phyloP scores from a whole-genome alignment of 2,888 invertebrate species.

The Meliscaeva auricollis region DNA sequence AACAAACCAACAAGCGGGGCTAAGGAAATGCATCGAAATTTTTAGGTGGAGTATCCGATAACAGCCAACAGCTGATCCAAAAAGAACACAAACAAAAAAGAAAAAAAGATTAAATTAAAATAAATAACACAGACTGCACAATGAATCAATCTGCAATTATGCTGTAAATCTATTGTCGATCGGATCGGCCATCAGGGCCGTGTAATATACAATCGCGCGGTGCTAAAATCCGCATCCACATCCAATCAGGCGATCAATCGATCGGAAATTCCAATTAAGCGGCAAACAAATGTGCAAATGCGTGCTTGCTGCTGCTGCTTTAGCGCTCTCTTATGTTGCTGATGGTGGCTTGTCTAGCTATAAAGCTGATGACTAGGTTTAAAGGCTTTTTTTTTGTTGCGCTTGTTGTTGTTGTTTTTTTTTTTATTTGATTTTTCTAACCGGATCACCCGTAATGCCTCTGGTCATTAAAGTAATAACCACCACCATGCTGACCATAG shows the following conservation, averaged over 20 bases:
- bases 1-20: not conserved
- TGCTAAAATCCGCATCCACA: constrained; percentile 73
- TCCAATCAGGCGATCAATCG: constrained; percentile 74
- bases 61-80: constrained; percentile 13
- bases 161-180: constrained; percentile 74
- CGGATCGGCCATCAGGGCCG: constrained; percentile 35
- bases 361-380: constrained; percentile 66
- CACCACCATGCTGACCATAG: constrained; percentile 65
- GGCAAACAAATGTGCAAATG: constrained; percentile 75
- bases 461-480: constrained; percentile 75
- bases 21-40: constrained; percentile 50
- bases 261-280: constrained; percentile 76
- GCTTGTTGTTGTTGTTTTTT: constrained; percentile 2
- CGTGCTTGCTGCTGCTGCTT: constrained; percentile 44
- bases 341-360: constrained; percentile 35
- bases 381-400: not conserved
- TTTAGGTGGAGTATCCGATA: constrained; percentile 71
- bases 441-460: constrained; percentile 72
- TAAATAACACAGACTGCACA: constrained; percentile 64
- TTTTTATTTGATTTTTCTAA: constrained; percentile 48
- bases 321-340: not conserved
- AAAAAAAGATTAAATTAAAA: constrained; percentile 59
- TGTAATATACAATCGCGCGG: constrained; percentile 64
- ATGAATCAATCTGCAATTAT: constrained; percentile 75
- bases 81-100: not conserved